Percentiles rank a stretch among this genome's conserved stretches.
Conservation (phyloP, 1,140 invertebrate genomes). For the Nomia melanderi region DNA sequence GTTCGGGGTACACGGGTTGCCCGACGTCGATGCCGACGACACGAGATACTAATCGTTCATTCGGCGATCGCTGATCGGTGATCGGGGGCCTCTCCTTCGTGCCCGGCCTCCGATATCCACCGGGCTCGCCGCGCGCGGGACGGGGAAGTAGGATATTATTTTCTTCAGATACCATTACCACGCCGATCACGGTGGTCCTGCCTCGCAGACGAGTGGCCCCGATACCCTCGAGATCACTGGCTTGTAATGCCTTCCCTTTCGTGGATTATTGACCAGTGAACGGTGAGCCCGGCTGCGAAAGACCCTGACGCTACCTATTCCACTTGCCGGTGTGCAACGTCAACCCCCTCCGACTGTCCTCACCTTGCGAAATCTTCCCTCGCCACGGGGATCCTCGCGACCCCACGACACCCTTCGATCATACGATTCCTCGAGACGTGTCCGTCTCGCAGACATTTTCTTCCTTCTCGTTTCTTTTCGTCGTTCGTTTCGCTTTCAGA, state of each 20-base stretch:
- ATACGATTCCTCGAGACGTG: background rate
- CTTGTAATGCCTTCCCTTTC: constrained; percentile 80
- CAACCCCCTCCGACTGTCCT: constrained; percentile 7
- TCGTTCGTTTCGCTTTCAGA: no score
- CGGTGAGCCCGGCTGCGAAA: constrained; percentile 69
- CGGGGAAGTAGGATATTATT: constrained; percentile 72
- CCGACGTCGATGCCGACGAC: constrained; percentile 70
- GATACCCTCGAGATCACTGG: constrained; percentile 76
- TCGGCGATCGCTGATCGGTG: constrained; percentile 68
- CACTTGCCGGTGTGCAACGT: background rate
- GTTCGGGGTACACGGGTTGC: constrained; percentile 32
- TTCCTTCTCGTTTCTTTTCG: no score
- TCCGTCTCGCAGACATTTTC: no score
- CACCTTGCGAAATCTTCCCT: background rate
- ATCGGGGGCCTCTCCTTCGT: constrained; percentile 45
- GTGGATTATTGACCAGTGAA: constrained; percentile 77
- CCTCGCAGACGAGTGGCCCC: constrained; percentile 66
- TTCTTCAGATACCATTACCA: constrained; percentile 79
- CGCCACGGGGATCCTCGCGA: background rate
- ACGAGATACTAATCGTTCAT: constrained; percentile 79
- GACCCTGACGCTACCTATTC: constrained; percentile 52
- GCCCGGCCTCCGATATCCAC: constrained; percentile 39
- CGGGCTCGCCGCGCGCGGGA: constrained; percentile 3
- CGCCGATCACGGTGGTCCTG: constrained; percentile 78
- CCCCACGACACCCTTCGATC: background rate